A percentile compares a stretch with the other conserved stretches of the same genome.
phyloP scores from a whole-genome alignment of 2,113 vertebrate genomes.

The Empidonax alnorum region DNA sequence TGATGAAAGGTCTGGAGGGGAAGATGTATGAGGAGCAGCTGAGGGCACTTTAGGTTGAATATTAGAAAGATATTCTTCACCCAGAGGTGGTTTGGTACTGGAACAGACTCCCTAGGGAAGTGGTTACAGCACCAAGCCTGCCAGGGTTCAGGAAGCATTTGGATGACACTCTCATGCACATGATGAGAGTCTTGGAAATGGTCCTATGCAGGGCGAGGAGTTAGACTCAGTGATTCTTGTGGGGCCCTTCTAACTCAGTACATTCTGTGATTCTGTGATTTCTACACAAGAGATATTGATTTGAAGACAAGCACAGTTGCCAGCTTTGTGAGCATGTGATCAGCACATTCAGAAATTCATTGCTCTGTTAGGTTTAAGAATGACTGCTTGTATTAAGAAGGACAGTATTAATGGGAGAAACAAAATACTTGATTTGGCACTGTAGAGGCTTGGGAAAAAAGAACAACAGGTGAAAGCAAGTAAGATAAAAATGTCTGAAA shows the following conservation, averaged over 20 bases:
- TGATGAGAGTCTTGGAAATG: background rate
- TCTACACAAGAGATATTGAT: background rate
- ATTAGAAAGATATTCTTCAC: background rate
- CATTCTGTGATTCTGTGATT: background rate
- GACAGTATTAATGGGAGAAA: constrained; percentile 26
- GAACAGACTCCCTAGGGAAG: background rate
- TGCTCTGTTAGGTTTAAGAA: constrained; percentile 44
- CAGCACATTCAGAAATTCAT: constrained; percentile 55
- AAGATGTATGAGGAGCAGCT: background rate
- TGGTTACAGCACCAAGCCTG: background rate
- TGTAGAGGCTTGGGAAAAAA: background rate
- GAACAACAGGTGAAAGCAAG: background rate
- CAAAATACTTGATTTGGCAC: constrained; percentile 33
- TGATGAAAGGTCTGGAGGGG: background rate
- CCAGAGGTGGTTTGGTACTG: background rate
- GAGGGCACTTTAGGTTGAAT: background rate
- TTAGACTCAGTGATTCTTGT: background rate
- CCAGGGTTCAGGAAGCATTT: background rate
- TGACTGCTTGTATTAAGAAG: background rate
- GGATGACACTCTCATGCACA: background rate
- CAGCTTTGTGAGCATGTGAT: constrained; percentile 52
- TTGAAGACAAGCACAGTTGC: constrained; percentile 43
- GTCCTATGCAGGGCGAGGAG: background rate
- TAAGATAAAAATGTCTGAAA: background rate
- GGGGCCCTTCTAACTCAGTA: background rate